Evolutionary conservation across 2,888 invertebrate species (phyloP), one percentile per base, ranked within the genome.

Genomic region (Sinohyriopsis cumingii): DNA sequence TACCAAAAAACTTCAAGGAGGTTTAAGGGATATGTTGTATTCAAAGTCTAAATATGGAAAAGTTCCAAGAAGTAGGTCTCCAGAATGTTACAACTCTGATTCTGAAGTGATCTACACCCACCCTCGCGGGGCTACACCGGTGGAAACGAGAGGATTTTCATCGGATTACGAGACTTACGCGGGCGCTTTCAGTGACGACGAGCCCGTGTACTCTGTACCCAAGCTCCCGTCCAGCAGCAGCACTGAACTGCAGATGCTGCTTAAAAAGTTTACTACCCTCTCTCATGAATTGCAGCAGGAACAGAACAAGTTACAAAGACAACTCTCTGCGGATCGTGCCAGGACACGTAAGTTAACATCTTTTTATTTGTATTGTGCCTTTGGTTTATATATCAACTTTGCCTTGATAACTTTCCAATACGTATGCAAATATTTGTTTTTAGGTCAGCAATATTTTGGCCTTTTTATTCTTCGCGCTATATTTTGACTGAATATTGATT

Each of bases 21-120:
- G 84, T 28, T 79, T 87, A 62, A 80, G 84, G 65, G 84, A 83
- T 68, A 82, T 87, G 77, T 75, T 87, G 65, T 85, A 86, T 71
- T 81, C 84, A 70, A 87, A 85, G 77, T 78, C 85, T 33, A 82
- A 82, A 75, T 86, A 86, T 69, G 83, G 82, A 33, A 83, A 86
- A 63, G 81, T 86, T 24, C 83, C 86, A 55, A 82, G 89, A 15
- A 93, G 96, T 77, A 94, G 87, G 55, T 88, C 89, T 28, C 88
- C 88, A 6, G 90, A 90, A 67, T 89, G 89, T 91, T 97, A 88
- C 90, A 97, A 97, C 33, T 97, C 97, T 65, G 98, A 98, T 88
- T 97, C 98, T 0, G 98, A 98, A 91, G 95, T 89, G 22, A 78
- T 87, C 22, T 84, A 84, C 72, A 82, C 84, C 28, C 79, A 80